Base-by-base conservation (phyloP, 2,797 vertebrate species). In the Nothura maculosa region DNA sequence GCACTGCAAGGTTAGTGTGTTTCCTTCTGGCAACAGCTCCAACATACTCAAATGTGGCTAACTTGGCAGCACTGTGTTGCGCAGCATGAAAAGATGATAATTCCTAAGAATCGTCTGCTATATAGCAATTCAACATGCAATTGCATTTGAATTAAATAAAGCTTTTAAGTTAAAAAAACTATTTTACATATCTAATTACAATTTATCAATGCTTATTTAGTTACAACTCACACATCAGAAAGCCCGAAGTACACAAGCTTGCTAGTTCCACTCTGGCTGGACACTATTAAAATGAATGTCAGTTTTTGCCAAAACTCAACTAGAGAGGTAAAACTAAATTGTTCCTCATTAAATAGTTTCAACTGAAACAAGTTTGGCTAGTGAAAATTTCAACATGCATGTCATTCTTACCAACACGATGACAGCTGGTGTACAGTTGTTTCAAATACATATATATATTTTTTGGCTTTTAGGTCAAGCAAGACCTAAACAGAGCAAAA, bases 281-380 rank as follows among this genome's bases (percentile, higher is more conserved):
- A 38, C 3, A 17, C 8, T 28, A 18, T 48, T 63, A 87, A 54
- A 81, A 22, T n/a, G 24, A 40, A 43, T 30, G 21, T 6, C 27
- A 43, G n/a, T 5, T 78, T 68, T 62, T 43, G 50, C 20, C 27
- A 60, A 58, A 87, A 76, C 76, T n/a, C 54, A 57, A 64, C 45
- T 21, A 21, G 16, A 91, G 54, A 79, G 54, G 66, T 60, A 47
- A 85, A 69, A 94, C 30, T 40, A 45, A 70, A 42, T 12, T 24
- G 69, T 72, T 93, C 74, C 85, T 93, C 54, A 74, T 52, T 48
- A 91, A 96, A 70, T 67, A 52, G 66, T 85, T 90, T 87, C 28
- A 66, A 40, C 28, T 3, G 2, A 90, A 78, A 6, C 18, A n/a
- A 67, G 58, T 62, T 74, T 81, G 83, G 72, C 63, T 85, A 68